Percentiles rank a stretch among this genome's conserved stretches.
Evolutionary conservation across 2,888 invertebrate genomes (phyloP).

Genomic region (Tiliacea aurago): DNA sequence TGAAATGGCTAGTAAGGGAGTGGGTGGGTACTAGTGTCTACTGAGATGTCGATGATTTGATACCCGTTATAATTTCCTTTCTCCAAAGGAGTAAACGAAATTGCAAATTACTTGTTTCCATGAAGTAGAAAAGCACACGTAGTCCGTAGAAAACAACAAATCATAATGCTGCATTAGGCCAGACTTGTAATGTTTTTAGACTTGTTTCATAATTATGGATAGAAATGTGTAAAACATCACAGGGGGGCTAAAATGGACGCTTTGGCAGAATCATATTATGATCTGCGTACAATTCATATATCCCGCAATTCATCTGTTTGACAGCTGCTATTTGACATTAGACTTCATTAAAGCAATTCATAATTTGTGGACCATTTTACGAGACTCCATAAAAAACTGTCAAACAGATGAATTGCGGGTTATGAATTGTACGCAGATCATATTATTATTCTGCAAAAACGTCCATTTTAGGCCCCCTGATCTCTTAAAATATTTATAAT

Average conservation of each 20-base stretch:
- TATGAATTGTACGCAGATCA: too few relatives aligned
- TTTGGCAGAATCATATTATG: too few relatives aligned
- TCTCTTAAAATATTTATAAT: slow-evolving; percentile 52
- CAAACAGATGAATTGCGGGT: too few relatives aligned
- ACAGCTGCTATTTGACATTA: too few relatives aligned
- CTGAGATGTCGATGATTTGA: neutral
- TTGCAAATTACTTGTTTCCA: neutral
- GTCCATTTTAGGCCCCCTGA: too few relatives aligned
- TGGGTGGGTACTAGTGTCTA: neutral
- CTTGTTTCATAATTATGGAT: slow-evolving; percentile 8
- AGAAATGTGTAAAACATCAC: slow-evolving; percentile 22
- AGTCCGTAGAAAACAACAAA: neutral
- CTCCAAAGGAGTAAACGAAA: neutral
- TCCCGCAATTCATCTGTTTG: too few relatives aligned
- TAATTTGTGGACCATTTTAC: too few relatives aligned
- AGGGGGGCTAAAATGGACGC: too few relatives aligned
- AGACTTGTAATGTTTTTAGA: neutral
- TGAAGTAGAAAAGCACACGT: neutral
- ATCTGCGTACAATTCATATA: too few relatives aligned
- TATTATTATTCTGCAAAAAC: too few relatives aligned
- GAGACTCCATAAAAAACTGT: too few relatives aligned
- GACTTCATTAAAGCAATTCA: too few relatives aligned
- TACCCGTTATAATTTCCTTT: neutral
- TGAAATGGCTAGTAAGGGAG: neutral
- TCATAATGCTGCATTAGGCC: neutral